These are phyloP conservation scores for Centropristis striata DNA, from an alignment of 2,113 vertebrate species.

Conservation along the genomic window DNA sequence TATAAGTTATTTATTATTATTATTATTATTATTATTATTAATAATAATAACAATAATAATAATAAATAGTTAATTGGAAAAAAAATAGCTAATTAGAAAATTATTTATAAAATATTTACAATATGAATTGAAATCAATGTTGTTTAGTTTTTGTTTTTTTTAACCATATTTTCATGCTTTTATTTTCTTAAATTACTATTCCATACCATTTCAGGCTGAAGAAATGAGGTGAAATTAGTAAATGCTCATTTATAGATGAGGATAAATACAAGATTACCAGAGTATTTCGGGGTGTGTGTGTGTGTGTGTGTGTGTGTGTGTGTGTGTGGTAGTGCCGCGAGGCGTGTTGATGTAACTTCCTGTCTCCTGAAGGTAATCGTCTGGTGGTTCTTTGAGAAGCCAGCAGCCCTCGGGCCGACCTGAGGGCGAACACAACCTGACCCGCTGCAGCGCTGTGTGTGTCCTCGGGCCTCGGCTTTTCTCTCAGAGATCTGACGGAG, in stretches of 20 bases:
- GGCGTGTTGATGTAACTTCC: conserved; percentile 36
- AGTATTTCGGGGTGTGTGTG: neutral
- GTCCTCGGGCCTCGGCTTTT: conserved; percentile 1
- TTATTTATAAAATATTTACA: too few species aligned
- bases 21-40: too few species aligned
- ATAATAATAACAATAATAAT: too few species aligned
- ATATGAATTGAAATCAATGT: too few species aligned
- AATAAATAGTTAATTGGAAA: too few species aligned
- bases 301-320: neutral
- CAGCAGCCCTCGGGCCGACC: conserved; percentile 39
- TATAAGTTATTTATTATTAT: too few species aligned
- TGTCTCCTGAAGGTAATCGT: conserved; percentile 35
- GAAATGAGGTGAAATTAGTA: neutral
- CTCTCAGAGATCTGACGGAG: neutral
- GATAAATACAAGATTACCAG: neutral
- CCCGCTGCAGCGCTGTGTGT: neutral
- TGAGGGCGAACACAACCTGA: conserved; percentile 33
- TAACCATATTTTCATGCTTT: neutral
- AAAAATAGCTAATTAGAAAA: too few species aligned
- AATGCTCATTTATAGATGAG: neutral
- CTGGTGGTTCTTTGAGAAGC: neutral
- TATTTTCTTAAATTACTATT: neutral
- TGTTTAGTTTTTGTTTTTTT: neutral
- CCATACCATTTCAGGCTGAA: neutral
- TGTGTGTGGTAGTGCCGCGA: neutral